Conservation (phyloP, 2,113 vertebrate genomes). For the Equus quagga region DNA sequence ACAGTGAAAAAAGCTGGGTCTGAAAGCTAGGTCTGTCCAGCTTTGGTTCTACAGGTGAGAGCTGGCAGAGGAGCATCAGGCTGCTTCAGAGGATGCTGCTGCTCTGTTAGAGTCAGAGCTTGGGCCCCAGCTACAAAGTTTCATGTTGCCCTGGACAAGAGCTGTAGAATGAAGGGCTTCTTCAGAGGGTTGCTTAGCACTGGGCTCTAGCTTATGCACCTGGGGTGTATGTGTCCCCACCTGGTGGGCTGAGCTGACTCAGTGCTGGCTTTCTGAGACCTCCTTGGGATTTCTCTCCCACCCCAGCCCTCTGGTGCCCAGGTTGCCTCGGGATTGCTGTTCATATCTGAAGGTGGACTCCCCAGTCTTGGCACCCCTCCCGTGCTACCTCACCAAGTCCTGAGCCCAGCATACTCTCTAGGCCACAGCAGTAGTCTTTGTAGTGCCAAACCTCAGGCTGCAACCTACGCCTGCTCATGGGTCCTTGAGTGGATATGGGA, state of each 20-base stretch:
- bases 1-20: not conserved
- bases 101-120: not conserved
- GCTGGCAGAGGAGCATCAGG: not conserved
- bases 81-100: not conserved
- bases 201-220: not conserved
- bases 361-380: not conserved
- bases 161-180: not conserved
- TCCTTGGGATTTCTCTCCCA: not conserved
- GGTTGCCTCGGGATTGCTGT: not conserved
- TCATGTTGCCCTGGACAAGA: not conserved
- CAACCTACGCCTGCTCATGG: not conserved
- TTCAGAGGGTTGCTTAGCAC: not conserved
- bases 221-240: not conserved
- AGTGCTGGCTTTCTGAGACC: not conserved
- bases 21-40: conserved; percentile 7
- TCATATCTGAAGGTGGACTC: not conserved
- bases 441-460: not conserved
- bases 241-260: not conserved
- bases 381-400: not conserved
- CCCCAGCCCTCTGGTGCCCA: not conserved
- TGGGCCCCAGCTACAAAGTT: not conserved
- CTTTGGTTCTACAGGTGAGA: conserved; percentile 43
- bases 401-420: not conserved
- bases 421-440: not conserved
- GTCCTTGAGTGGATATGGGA: not conserved